Conservation (phyloP, 2,113 vertebrate genomes). For the Eclectus roratus region DNA sequence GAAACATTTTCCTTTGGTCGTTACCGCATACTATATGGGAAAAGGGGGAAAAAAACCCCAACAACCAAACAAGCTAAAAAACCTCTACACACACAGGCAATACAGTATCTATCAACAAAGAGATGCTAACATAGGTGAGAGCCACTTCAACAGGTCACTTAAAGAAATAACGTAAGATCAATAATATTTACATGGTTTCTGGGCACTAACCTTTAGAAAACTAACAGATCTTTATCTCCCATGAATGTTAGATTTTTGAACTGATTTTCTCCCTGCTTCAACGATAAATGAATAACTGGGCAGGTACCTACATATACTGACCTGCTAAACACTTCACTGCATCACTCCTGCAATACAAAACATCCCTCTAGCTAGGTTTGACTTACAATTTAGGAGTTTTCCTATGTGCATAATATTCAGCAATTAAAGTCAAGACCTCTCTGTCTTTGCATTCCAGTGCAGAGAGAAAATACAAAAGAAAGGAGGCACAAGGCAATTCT, state of each 20-base stretch:
- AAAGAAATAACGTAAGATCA: neutral
- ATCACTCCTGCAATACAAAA: neutral
- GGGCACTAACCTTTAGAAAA: neutral
- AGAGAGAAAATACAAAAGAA: neutral
- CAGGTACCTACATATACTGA: neutral
- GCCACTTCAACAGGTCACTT: neutral
- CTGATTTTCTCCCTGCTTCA: neutral
- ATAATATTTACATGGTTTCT: neutral
- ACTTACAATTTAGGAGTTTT: neutral
- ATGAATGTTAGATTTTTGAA: neutral
- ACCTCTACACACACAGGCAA: neutral
- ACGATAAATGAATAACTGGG: neutral
- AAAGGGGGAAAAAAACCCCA: neutral
- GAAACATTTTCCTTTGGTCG: neutral
- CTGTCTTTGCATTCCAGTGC: neutral
- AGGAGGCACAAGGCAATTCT: neutral
- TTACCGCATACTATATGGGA: accelerated
- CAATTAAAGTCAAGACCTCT: neutral
- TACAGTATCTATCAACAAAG: neutral
- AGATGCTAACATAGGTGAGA: neutral
- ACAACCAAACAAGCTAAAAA: neutral
- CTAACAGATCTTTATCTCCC: neutral
- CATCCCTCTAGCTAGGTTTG: neutral
- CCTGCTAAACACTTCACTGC: neutral
- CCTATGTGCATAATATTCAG: neutral